A percentile compares a stretch with the other conserved stretches of the same genome.
phyloP scores from a whole-genome alignment of 2,113 vertebrate species.

The Falco punctatus region DNA sequence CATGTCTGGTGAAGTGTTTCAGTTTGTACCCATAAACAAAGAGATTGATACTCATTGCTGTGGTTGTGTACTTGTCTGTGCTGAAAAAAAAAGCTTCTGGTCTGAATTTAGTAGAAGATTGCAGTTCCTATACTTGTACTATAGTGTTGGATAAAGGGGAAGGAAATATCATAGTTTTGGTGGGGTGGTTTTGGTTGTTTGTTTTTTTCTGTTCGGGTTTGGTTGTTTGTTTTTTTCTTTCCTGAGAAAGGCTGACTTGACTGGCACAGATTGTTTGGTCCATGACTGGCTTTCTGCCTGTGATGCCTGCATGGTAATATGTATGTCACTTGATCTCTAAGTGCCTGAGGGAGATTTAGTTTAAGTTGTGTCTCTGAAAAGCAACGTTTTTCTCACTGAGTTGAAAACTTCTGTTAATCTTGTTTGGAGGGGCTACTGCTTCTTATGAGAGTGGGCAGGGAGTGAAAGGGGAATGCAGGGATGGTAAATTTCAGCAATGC shows the following conservation, averaged over 20 bases:
- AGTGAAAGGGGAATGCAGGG: not conserved
- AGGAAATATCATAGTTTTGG: not conserved
- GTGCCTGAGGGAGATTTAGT: not conserved
- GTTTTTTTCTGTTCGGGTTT: not conserved
- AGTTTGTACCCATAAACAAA: not conserved
- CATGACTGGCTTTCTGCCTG: not conserved
- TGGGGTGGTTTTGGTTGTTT: accelerated
- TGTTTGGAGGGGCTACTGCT: not conserved
- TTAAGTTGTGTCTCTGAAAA: not conserved
- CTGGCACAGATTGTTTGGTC: not conserved
- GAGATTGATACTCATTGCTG: not conserved
- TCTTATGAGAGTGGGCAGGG: accelerated
- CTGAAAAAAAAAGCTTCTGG: not conserved
- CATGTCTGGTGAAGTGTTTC: not conserved
- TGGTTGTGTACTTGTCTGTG: not conserved
- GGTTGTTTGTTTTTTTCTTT: not conserved
- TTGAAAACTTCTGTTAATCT: not conserved
- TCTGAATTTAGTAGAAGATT: not conserved
- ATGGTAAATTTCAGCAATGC: not conserved
- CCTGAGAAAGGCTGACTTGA: not conserved
- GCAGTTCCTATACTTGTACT: not conserved
- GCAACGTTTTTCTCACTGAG: not conserved
- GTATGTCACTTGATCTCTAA: not conserved
- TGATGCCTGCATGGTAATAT: not conserved
- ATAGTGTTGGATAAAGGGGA: not conserved